These are phyloP conservation scores for Oryzias curvinotus DNA, from an alignment of 2,113 vertebrate species.

Conservation along the genomic window DNA sequence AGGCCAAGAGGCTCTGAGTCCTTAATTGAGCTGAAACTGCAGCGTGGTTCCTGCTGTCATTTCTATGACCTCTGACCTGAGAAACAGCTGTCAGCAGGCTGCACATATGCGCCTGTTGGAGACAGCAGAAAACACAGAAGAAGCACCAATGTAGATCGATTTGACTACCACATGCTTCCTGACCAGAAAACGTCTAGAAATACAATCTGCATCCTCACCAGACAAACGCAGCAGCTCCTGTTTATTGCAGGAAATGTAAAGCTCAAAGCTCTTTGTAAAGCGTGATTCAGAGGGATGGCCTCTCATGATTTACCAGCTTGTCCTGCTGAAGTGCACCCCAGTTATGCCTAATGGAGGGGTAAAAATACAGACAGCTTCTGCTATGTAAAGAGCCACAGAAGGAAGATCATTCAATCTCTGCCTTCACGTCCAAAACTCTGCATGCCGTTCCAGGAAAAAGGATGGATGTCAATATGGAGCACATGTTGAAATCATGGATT, in stretches of 20 bases:
- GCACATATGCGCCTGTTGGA: slow-evolving; percentile 40
- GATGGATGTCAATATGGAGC: too few species aligned
- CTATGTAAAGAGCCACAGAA: slow-evolving; percentile 29
- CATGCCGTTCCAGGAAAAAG: neutral
- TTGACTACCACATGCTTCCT: slow-evolving; percentile 15
- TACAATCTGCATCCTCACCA: neutral
- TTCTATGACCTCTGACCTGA: slow-evolving; percentile 53
- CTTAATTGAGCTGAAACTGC: slow-evolving; percentile 27
- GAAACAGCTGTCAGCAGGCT: slow-evolving; percentile 45
- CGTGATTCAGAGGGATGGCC: slow-evolving; percentile 19
- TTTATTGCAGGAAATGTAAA: slow-evolving; percentile 7
- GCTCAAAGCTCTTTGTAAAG: slow-evolving; percentile 35
- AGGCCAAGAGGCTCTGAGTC: slow-evolving; percentile 2
- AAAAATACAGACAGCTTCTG: slow-evolving; percentile 21
- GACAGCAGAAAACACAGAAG: slow-evolving; percentile 16
- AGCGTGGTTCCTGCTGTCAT: slow-evolving; percentile 29
- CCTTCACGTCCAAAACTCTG: neutral
- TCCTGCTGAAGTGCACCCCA: slow-evolving; percentile 32
- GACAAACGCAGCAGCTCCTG: slow-evolving; percentile 13
- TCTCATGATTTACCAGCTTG: slow-evolving; percentile 34
- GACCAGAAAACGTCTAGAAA: slow-evolving; percentile 45
- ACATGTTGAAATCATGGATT: too few species aligned
- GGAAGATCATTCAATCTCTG: neutral
- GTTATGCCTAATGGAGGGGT: slow-evolving; percentile 15
- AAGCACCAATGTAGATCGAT: slow-evolving; percentile 30